These are phyloP conservation scores for Buphagus erythrorhynchus DNA, from an alignment of 2,797 vertebrate genomes.

Conservation along the genomic window DNA sequence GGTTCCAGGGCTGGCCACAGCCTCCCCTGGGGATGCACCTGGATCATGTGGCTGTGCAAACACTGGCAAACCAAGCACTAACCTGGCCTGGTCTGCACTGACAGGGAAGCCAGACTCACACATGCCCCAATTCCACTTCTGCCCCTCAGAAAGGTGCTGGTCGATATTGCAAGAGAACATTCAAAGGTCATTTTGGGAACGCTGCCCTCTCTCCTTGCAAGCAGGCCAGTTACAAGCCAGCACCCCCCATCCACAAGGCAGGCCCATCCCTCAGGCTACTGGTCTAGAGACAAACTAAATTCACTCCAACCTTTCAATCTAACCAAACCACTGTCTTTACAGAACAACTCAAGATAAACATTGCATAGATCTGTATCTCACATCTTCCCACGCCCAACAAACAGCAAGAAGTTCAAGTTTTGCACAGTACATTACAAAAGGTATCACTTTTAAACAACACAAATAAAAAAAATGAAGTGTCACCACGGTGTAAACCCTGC, in stretches of 20 bases:
- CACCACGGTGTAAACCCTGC: background rate
- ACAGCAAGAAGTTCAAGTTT: constrained; percentile 20
- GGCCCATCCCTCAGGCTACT: background rate
- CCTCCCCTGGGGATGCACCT: background rate
- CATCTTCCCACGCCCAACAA: background rate
- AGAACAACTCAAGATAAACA: background rate
- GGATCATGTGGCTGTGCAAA: background rate
- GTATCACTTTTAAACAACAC: background rate
- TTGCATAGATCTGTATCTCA: constrained; percentile 51
- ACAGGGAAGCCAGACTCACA: background rate
- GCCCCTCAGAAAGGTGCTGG: background rate
- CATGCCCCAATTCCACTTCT: fast-evolving
- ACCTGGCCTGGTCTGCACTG: background rate
- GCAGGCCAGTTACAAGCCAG: background rate
- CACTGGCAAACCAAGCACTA: background rate
- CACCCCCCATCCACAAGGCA: background rate
- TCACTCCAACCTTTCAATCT: background rate
- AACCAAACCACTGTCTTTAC: background rate
- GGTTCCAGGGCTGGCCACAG: background rate
- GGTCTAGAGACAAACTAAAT: background rate
- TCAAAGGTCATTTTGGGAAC: background rate
- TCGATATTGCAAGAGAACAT: background rate
- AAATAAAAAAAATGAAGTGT: background rate
- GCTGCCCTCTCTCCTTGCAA: background rate
- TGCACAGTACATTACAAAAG: constrained; percentile 10